Base-by-base conservation (phyloP, 2,113 vertebrate genomes). In the Neogobius melanostomus region DNA sequence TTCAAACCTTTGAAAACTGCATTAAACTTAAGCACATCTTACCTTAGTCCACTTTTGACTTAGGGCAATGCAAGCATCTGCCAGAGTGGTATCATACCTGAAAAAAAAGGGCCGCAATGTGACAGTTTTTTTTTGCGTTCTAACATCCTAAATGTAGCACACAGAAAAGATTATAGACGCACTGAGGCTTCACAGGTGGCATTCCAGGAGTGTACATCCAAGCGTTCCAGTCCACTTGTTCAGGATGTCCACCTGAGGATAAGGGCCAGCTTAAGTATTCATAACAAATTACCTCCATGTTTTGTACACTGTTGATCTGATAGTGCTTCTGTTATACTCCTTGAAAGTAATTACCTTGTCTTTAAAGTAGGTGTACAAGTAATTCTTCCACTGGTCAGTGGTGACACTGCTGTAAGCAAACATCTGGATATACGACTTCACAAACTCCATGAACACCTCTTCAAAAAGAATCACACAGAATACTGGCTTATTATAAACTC, bases 381-480 rank as follows among this genome's bases (percentile, higher is more conserved):
- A 94, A 6, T 88, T 88, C 87, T 98, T 99, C 98, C 98, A 99
- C 54, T 98, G 93, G 0, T 98, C 95, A 0, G 95, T 96, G 53
- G 91, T 93, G 64, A 95, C 91, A 47, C 95, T 98, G 85, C 93
- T 91, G 83, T 97, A 97, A 62, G 97, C 94, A 74, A 97, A 98
- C 47, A 93, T 81, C 89, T 96, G 93, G 82, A 99, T 91, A 70
- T 99, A 99, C 4, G 95, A 94, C 90, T 96, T 99, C 77, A 99
- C 82, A 56, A 99, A 99, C 36, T 95, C 96, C 81, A 98, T 95
- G 86, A 99, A 98, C 74, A 98, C 87, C 90, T 98, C 97, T 99
- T 85, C 2, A 57, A 66, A 64, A 69, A 12, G 70, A 28, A 10
- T 43, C 44, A 11, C 2, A 69, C 7, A 51, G 4, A 73, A 44